phyloP scores from a whole-genome alignment of 2,888 invertebrate species.

The Trichogramma dendrolimi region DNA sequence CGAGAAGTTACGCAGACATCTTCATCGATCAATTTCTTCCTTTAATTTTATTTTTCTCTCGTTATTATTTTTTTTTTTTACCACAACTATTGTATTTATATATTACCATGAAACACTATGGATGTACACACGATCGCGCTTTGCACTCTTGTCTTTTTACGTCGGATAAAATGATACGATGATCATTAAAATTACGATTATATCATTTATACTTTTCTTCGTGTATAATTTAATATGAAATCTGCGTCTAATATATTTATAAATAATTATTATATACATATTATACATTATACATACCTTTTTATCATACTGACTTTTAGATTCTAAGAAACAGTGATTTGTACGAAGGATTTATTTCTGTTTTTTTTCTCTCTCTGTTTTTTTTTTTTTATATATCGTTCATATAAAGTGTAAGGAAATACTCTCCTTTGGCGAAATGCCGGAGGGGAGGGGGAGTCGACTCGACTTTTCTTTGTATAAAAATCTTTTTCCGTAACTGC shows the following conservation, averaged over 20 bases:
- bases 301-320: conserved; percentile 24
- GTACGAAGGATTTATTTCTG: conserved; percentile 25
- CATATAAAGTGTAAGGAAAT: conserved; percentile 18
- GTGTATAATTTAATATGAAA: conserved; percentile 21
- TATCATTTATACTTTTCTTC: conserved; percentile 16
- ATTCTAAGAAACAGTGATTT: conserved; percentile 26
- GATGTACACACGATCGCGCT: conserved; percentile 20
- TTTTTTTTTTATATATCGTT: conserved; percentile 27
- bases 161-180: too few relatives aligned
- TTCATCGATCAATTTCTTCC: too few relatives aligned
- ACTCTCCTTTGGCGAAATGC: conserved; percentile 13
- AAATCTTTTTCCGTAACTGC: conserved; percentile 30
- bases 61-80: too few relatives aligned
- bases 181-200: too few relatives aligned
- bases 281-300: conserved; percentile 10
- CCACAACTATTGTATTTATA: too few relatives aligned
- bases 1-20: too few relatives aligned
- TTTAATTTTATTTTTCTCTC: too few relatives aligned
- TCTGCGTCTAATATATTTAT: conserved; percentile 24
- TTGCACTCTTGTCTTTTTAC: conserved; percentile 24
- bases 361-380: neutral
- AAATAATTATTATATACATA: neutral
- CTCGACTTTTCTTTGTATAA: conserved; percentile 29
- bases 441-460: neutral
- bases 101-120: neutral